A percentile compares a stretch with the other conserved stretches of the same genome.
Conservation (phyloP, 2,113 vertebrate genomes). For the Aegotheles bennettii region DNA sequence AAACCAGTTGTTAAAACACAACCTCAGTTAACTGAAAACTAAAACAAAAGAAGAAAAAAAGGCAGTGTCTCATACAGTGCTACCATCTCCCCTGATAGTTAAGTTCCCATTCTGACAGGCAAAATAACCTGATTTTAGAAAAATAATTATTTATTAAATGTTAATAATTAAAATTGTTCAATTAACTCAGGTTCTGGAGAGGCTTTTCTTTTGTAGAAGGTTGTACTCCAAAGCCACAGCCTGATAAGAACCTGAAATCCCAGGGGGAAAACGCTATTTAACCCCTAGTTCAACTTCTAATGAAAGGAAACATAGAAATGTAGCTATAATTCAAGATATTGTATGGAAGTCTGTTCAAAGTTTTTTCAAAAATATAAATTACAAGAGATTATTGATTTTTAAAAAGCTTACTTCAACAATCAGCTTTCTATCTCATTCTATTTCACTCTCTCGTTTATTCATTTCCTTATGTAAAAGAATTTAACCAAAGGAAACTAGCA, state of each 20-base stretch:
- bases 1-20: not conserved
- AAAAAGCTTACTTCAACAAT: slow-evolving; percentile 77
- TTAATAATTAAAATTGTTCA: not conserved
- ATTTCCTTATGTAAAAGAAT: slow-evolving; percentile 85
- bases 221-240: not conserved
- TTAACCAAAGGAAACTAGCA: slow-evolving; percentile 81
- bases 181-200: not conserved
- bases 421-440: slow-evolving; percentile 72
- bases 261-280: slow-evolving; percentile 17
- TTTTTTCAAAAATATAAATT: slow-evolving; percentile 78
- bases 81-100: not conserved
- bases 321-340: slow-evolving; percentile 65
- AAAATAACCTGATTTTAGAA: not conserved
- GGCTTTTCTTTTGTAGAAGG: not conserved
- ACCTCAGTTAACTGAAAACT: accelerated
- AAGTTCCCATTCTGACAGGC: not conserved
- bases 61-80: accelerated
- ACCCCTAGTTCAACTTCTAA: slow-evolving; percentile 65
- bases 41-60: not conserved
- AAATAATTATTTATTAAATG: not conserved
- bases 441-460: slow-evolving; percentile 70
- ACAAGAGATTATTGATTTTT: slow-evolving; percentile 80
- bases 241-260: slow-evolving; percentile 3
- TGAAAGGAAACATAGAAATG: slow-evolving; percentile 69
- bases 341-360: slow-evolving; percentile 67